Base-by-base conservation (phyloP, 2,888 invertebrate species). In the Pemphredon lugubris region DNA sequence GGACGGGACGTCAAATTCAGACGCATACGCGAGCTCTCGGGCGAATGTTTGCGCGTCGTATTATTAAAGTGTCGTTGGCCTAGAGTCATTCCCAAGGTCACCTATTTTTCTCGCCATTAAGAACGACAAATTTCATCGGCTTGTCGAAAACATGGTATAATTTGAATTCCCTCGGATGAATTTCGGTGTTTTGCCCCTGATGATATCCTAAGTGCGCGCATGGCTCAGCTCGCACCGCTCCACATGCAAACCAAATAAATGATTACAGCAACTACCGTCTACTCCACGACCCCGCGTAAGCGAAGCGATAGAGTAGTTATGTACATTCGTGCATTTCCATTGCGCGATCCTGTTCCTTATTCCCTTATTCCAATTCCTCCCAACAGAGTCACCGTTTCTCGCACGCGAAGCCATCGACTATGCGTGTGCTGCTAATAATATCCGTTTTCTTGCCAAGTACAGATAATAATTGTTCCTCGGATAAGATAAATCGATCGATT, bases 211-310 rank as follows among this genome's bases (percentile, higher is more conserved):
- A n/a, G n/a, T n/a, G n/a, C n/a, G n/a, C n/a, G n/a, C n/a, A n/a
- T 40, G 47, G 32, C 53, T 44, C 39, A 54, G 55, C 44, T 26
- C 44, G 59, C 44, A 32, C 4, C 34, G 23, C 30, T 26, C 39
- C 68, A 54, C 78, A 75, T 73, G 73, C 53, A 39, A 45, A 42
- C 65, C 45, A 58, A 75, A 75, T 65, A 73, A 77, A 75, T 75
- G 26, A n/a, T 26, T 60, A 44, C 40, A 66, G 67, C 47, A 55
- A 34, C 44, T 44, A 21, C 26, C 51, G 40, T 47, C 37, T 40
- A 14, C 61, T n/a, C n/a, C 3, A 26, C 26, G 26, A 26, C 4
- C 26, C 26, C 26, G 26, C 26, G 26, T n/a, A n/a, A n/a, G n/a
- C n/a, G n/a, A n/a, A n/a, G n/a, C n/a, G n/a, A n/a, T n/a, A n/a